Evolutionary conservation across 2,888 invertebrate species (phyloP), one percentile per base, ranked within the genome.

Genomic region (Patella caerulea): DNA sequence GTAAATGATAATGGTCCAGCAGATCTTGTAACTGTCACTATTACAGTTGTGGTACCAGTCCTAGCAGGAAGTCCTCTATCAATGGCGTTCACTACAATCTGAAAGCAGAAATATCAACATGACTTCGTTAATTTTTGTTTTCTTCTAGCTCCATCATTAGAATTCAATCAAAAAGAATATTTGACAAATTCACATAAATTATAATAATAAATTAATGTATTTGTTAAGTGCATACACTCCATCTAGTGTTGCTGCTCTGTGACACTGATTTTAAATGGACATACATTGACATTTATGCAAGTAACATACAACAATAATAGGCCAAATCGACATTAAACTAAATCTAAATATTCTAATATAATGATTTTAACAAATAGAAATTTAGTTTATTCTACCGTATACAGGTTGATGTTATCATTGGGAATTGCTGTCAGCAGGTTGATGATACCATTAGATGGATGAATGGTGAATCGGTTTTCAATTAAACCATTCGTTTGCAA

Each of bases 371-470:
- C 3, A 45, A 9, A 9, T 45, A 9, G 45, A 34, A 34, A 34
- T 5, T 4, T 45, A 9, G 45, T 54, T 19, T 52, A 15, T 56
- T 84, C 75, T 79, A 87, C 88, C 80, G 85, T 86, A 83, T 84
- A 89, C 65, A 85, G 82, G 71, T 85, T 85, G 24, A 74, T 76
- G 72, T 79, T 79, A 29, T 85, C 86, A 72, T 83, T 83, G 52
- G 83, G 80, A 19, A 89, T 86, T 71, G 88, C 86, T 75, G 82
- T 79, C 9, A 84, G 78, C 29, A 90, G 82, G 17, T 86, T 86
- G 24, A 90, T 81, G 15, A 83, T 83, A 34, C 90, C 90, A 53
- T 84, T 85, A 70, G 81, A 82, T 17, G 89, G 87, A 75, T 88
- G 85, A 59, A 90, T 80, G 72, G 86, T 83, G 87, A 90, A 90